Base-by-base conservation (phyloP, 2,888 invertebrate genomes). In the Oithona nana region DNA sequence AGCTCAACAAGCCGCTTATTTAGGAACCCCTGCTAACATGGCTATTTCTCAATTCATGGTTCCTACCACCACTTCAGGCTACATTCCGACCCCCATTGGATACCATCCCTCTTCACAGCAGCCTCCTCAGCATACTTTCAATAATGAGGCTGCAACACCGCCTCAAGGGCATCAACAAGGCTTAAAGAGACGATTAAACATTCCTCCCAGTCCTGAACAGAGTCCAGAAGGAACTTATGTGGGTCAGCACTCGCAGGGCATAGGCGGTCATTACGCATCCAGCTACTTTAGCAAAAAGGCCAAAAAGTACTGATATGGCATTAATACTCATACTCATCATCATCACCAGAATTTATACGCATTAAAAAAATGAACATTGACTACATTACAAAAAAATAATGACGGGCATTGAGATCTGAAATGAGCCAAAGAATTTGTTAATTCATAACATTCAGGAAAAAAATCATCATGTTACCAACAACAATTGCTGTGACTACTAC, bases 231-330 rank as follows among this genome's bases (percentile, higher is more conserved):
- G 71, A 39, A 52, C 52, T 4, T 76, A 76, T 65, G 72, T 77
- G 57, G 76, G 77, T 13, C 75, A 76, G 66, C 76, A 76, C 67
- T 76, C 76, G n/a, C 75, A 77, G 66, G 76, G 77, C 1, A 68
- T 78, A 8, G 75, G 77, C 0, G 77, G 76, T 16, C 77, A 78
- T 67, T 78, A 78, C 66, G 75, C 76, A 11, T 76, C 76, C 66
- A 74, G 76, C 1, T 75, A 75, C 67, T 71, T 72, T 64, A 74
- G 72, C 67, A 71, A 73, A 66, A 73, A 73, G 67, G 54, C 54
- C 54, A 54, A 54, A 26, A 20, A 49, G 20, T n/a, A 49, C 20
- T 49, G 22, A 49, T n/a, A 20, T 49, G 11, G n/a, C n/a, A n/a
- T n/a, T n/a, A n/a, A n/a, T n/a, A n/a, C n/a, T n/a, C n/a, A n/a